Conservation (phyloP, 1,140 invertebrate genomes). For the Pogonomyrmex californicus region DNA sequence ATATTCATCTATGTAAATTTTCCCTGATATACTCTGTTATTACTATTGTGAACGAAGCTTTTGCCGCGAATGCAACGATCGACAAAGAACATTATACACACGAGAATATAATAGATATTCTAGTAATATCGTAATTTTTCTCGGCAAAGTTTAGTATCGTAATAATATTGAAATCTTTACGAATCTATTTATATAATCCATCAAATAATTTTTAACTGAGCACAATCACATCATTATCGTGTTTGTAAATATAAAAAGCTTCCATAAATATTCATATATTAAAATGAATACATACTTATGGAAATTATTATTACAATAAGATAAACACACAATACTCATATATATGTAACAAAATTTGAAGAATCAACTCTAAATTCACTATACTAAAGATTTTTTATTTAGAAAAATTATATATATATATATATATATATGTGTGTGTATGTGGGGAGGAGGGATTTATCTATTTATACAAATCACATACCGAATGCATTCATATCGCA, state of each 20-base stretch:
- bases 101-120: slow-evolving; percentile 39
- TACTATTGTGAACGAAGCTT: slow-evolving; percentile 42
- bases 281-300: slow-evolving; percentile 1
- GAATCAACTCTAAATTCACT: neutral
- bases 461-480: neutral
- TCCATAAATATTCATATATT: neutral
- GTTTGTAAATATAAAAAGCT: neutral
- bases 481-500: neutral
- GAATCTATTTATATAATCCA: neutral
- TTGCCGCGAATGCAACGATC: neutral
- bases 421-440: neutral
- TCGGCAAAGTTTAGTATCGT: too few species aligned
- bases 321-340: neutral
- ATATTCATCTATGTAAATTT: slow-evolving; percentile 50
- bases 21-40: slow-evolving; percentile 19
- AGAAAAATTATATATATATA: neutral
- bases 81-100: neutral
- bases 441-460: too few species aligned
- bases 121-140: too few species aligned
- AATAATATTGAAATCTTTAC: slow-evolving; percentile 1
- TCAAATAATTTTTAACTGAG: neutral
- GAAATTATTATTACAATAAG: neutral
- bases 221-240: neutral
- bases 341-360: neutral
- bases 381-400: neutral